Evolutionary conservation across 37 sponge, comb jelly and placozoan species (phyloP).

Genomic region (Geodia barretti): DNA sequence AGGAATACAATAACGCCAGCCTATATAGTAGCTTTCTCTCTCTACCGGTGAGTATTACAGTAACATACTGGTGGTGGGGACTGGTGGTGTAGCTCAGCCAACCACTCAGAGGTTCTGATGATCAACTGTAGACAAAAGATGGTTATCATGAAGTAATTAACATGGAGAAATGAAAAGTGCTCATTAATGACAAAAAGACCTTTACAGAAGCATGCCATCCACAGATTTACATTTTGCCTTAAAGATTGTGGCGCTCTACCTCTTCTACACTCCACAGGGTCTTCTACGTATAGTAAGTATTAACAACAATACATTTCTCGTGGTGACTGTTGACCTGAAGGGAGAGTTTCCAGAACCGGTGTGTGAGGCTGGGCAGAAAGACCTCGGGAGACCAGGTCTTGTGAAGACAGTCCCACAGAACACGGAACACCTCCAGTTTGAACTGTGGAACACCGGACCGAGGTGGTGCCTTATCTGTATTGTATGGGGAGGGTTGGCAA

Average conservation of each 20-base stretch:
- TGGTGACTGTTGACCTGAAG: constrained; percentile 64
- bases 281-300: too few species aligned
- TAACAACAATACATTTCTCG: too few species aligned
- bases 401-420: constrained; percentile 53
- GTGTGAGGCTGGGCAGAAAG: constrained; percentile 71
- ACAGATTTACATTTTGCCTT: too few species aligned
- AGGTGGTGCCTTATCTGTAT: too few species aligned
- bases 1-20: too few species aligned
- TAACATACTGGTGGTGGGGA: neutral
- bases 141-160: neutral
- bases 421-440: constrained; percentile 55
- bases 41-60: too few species aligned
- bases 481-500: too few species aligned
- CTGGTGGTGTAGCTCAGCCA: constrained; percentile 13
- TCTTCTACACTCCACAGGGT: too few species aligned
- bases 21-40: too few species aligned
- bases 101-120: constrained; percentile 21
- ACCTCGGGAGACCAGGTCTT: constrained; percentile 83
- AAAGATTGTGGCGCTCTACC: too few species aligned
- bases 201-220: too few species aligned
- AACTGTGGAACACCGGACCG: constrained; percentile 40
- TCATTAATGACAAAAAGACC: too few species aligned
- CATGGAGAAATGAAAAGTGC: neutral
- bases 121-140: constrained; percentile 22
- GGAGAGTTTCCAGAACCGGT: constrained; percentile 96